phyloP scores from a whole-genome alignment of 2,888 invertebrate genomes.

The Sinhomidia bicolor region DNA sequence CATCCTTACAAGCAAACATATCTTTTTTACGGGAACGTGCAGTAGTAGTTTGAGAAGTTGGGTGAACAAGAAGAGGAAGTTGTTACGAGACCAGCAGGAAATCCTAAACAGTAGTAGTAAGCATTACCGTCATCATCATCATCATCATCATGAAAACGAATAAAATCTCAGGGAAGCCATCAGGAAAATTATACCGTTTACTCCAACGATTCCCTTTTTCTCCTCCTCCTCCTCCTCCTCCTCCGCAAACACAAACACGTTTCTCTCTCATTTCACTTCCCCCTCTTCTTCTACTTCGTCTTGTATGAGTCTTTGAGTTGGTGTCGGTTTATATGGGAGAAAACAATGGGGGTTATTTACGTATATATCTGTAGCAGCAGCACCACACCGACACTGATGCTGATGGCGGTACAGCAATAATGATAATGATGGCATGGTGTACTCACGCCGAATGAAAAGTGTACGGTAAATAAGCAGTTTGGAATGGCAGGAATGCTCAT shows the following conservation, averaged over 20 bases:
- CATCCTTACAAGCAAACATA: not conserved
- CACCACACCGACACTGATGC: not conserved
- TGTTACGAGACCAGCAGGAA: slow-evolving; percentile 69
- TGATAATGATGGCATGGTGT: slow-evolving; percentile 32
- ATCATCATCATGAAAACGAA: slow-evolving; percentile 59
- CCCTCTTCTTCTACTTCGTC: not conserved
- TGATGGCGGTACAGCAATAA: slow-evolving; percentile 14
- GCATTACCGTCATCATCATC: slow-evolving; percentile 64
- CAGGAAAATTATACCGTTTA: slow-evolving; percentile 71
- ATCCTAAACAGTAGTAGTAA: slow-evolving; percentile 63
- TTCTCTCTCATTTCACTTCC: not conserved
- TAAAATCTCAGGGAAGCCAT: slow-evolving; percentile 71
- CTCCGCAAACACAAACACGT: not conserved
- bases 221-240: too few relatives aligned
- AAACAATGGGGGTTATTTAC: not conserved
- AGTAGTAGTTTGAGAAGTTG: not conserved
- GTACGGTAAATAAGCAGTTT: slow-evolving; percentile 28
- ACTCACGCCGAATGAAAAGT: slow-evolving; percentile 43
- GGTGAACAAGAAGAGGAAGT: slow-evolving; percentile 61
- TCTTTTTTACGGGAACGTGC: not conserved
- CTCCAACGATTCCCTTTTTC: not conserved
- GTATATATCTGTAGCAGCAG: not conserved
- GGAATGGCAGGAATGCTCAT: slow-evolving; percentile 32
- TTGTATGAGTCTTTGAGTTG: slow-evolving; percentile 3
- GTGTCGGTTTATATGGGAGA: not conserved